Evolutionary conservation across 2,888 invertebrate genomes (phyloP), one percentile per base, ranked within the genome.

Genomic region (Rhyacophila evoluta): DNA sequence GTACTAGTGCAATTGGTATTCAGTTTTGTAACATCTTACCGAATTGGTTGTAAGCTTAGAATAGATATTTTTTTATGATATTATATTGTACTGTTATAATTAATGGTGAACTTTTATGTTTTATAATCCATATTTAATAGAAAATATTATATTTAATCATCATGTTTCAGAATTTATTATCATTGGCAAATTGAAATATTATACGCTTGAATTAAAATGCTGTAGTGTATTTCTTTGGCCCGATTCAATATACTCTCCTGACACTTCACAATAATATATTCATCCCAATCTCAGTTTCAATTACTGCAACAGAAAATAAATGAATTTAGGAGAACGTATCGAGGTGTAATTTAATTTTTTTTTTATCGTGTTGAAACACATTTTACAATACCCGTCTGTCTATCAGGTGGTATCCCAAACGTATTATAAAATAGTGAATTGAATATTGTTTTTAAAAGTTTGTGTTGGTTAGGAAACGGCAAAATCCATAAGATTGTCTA

Each of bases 181-280:
- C 55, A 55, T 55, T 55, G 55, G 55, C 55, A 55, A 55, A 55
- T 55, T 55, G 55, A 55, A 55, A 55, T 55, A 55, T 55, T 55
- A 55, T 55, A 55, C 55, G 55, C 55, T 55, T 55, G 15, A 10
- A 55, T 55, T 55, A 55, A 55, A 55, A 55, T 55, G 55, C 55
- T 55, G 19, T 19, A 55, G 55, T 55, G 55, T 55, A 55, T 55
- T 55, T 55, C 55, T 55, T 55, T 55, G 55, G 55, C 25, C 55
- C 19, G 55, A 25, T 25, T 41, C 19, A 1, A 19, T 8, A 55
- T 19, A 55, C 19, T 55, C 19, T 55, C 55, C 55, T 19, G 1
- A 55, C 55, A 55, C 55, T 55, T 19, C 15, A n/a, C 12, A 39
- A 39, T 12, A 39, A 39, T 6, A 2, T 12, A 39, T 15, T 39